Evolutionary conservation across 2,797 vertebrate genomes (phyloP).

Genomic region (Nannoperca obscura): DNA sequence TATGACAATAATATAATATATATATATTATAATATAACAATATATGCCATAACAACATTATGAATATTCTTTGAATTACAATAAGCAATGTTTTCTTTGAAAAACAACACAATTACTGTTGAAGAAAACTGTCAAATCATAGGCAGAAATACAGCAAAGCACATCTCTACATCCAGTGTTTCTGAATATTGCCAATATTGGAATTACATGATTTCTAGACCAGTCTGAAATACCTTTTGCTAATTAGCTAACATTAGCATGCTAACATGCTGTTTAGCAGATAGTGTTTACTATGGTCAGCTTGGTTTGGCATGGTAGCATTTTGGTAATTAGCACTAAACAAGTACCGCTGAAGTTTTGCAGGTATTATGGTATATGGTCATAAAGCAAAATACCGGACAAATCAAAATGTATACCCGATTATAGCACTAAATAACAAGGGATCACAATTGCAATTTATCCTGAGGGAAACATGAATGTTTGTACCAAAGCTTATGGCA

Average conservation of each 20-base stretch:
- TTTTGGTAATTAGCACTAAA: neutral
- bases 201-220: neutral
- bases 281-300: too few relatives aligned
- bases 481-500: neutral
- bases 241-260: neutral
- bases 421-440: neutral
- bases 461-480: neutral
- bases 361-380: neutral
- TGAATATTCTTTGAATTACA: neutral
- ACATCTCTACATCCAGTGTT: too few relatives aligned
- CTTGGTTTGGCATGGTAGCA: neutral
- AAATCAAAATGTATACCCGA: neutral
- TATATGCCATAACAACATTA: neutral
- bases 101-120: neutral
- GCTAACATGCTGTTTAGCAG: neutral
- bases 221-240: neutral
- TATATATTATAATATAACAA: too few relatives aligned
- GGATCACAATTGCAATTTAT: neutral
- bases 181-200: neutral
- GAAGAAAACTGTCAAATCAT: too few relatives aligned
- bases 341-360: neutral
- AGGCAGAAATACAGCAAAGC: too few relatives aligned
- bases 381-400: neutral
- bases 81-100: neutral
- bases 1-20: too few relatives aligned